A percentile compares a stretch with the other conserved stretches of the same genome.
Evolutionary conservation across 2,113 vertebrate genomes (phyloP).

Genomic region (Perognathus longimembris): DNA sequence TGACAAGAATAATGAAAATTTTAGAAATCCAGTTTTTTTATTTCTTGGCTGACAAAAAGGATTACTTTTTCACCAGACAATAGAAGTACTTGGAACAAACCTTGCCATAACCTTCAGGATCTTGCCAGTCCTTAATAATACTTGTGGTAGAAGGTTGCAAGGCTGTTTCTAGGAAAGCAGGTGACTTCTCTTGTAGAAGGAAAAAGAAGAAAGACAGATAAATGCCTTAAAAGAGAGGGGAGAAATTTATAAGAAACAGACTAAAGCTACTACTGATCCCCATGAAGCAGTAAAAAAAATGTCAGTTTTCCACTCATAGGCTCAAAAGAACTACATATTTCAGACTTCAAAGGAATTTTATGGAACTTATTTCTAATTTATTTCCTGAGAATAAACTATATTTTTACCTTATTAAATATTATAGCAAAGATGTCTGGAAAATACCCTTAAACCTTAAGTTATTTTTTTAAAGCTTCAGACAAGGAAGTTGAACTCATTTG

Average conservation of each 20-base stretch:
- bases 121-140: not conserved
- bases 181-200: constrained; percentile 54
- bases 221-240: constrained; percentile 59
- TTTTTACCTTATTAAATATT: constrained; percentile 66
- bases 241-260: constrained; percentile 77
- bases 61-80: constrained; percentile 11
- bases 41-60: not conserved
- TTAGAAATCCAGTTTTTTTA: not conserved
- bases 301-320: constrained; percentile 47
- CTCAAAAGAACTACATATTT: not conserved
- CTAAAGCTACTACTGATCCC: constrained; percentile 77
- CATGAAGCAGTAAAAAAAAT: constrained; percentile 65
- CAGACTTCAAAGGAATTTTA: constrained; percentile 45
- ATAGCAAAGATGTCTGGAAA: constrained; percentile 46
- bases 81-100: not conserved
- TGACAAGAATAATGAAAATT: constrained; percentile 46
- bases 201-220: constrained; percentile 40
- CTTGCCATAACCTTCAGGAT: not conserved
- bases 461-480: constrained; percentile 2
- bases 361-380: constrained; percentile 48
- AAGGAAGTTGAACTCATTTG: constrained; percentile 14
- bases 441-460: constrained; percentile 24
- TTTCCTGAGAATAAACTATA: constrained; percentile 66
- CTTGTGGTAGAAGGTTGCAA: not conserved
- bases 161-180: constrained; percentile 64